Conservation (phyloP, 2,888 invertebrate genomes). For the Crossocerus cetratus region DNA sequence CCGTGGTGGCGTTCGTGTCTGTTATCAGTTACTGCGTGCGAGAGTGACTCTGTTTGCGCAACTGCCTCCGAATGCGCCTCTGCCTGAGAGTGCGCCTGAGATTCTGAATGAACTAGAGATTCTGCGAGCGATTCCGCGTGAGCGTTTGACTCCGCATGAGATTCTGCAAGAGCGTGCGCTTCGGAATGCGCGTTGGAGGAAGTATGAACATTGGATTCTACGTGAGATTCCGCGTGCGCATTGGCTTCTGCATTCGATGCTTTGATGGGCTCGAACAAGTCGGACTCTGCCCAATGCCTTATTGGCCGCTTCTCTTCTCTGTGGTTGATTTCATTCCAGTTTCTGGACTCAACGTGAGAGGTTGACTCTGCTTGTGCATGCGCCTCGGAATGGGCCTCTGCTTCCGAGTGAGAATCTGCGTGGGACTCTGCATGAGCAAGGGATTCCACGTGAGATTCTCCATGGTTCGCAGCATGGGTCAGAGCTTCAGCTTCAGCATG, state of each 20-base stretch:
- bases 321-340: too few species aligned
- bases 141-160: background rate
- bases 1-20: too few species aligned
- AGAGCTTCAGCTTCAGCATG: background rate
- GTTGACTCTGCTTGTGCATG: background rate
- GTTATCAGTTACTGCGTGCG: too few species aligned
- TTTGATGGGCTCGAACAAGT: too few species aligned
- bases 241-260: background rate
- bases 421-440: background rate
- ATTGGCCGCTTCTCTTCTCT: too few species aligned
- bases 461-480: background rate
- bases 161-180: background rate
- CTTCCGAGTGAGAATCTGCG: constrained; percentile 2
- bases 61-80: background rate
- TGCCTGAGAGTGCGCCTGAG: background rate
- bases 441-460: background rate
- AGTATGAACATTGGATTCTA: background rate
- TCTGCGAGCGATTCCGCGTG: background rate
- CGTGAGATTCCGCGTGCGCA: background rate
- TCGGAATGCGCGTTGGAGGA: background rate
- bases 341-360: background rate
- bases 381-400: background rate
- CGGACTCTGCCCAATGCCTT: too few species aligned
- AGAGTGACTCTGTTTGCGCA: background rate
- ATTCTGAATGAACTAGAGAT: background rate